These are phyloP conservation scores for Drosophila nebulosa DNA, from an alignment of 1,140 invertebrate species.

Conservation along the genomic window DNA sequence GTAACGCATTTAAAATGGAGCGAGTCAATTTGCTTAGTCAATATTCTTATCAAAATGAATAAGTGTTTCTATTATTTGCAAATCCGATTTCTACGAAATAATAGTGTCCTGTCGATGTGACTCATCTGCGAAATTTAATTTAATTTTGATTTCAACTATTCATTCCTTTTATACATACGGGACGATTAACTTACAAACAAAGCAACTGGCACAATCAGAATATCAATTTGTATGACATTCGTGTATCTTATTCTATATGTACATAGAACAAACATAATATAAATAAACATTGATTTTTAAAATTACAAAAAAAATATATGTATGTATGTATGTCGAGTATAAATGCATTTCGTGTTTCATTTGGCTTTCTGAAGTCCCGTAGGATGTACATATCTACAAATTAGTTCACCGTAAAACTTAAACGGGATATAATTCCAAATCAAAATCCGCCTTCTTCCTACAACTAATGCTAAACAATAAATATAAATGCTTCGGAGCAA, in stretches of 20 bases:
- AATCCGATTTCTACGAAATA: neutral
- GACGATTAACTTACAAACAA: conserved; percentile 5
- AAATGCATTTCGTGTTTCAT: conserved; percentile 3
- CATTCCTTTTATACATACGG: too few relatives aligned
- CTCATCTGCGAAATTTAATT: neutral
- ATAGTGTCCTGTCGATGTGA: neutral
- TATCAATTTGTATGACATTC: neutral
- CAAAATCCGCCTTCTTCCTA: neutral
- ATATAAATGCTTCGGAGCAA: neutral
- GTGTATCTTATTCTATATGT: neutral
- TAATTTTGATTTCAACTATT: neutral
- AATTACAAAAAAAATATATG: neutral
- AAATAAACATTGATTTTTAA: neutral
- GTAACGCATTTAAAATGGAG: neutral
- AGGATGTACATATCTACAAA: neutral
- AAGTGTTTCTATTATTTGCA: neutral
- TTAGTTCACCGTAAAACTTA: neutral
- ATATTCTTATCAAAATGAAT: neutral
- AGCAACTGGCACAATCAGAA: conserved; percentile 13
- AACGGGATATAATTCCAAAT: neutral
- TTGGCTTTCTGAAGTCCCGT: neutral
- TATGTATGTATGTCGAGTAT: neutral
- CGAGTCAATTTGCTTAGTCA: neutral
- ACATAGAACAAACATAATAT: neutral
- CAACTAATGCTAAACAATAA: neutral